Percentiles rank a stretch among this genome's conserved stretches.
Conservation (phyloP, 2,113 vertebrate species). For the Silurus glanis region DNA sequence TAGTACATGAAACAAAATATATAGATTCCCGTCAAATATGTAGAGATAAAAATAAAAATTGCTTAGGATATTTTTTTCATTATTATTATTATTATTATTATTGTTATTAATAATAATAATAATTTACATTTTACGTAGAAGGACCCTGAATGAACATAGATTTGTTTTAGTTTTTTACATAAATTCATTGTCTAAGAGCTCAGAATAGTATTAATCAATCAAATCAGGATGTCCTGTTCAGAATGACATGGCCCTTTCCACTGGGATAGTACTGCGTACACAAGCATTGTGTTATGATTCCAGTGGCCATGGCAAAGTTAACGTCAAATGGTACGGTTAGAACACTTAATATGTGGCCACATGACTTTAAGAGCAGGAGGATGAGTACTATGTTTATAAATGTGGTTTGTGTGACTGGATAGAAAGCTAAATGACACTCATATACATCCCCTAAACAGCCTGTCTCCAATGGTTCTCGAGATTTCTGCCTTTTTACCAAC, state of each 20-base stretch:
- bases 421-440: background rate
- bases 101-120: background rate
- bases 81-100: background rate
- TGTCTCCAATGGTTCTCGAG: background rate
- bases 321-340: background rate
- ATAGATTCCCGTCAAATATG: constrained; percentile 51
- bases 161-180: constrained; percentile 53
- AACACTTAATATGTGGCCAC: constrained; percentile 1
- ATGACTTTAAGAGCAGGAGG: background rate
- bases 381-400: background rate
- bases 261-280: constrained; percentile 33
- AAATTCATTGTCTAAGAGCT: constrained; percentile 54
- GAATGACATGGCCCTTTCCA: constrained; percentile 50
- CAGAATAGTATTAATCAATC: constrained; percentile 48
- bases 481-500: constrained; percentile 3
- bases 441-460: background rate
- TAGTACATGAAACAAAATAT: constrained; percentile 37
- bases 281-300: background rate
- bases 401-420: background rate
- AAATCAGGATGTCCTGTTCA: constrained; percentile 42
- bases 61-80: constrained; percentile 43
- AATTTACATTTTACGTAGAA: constrained; percentile 56
- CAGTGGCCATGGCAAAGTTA: background rate
- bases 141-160: constrained; percentile 47
- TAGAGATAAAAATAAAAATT: constrained; percentile 34